Conservation (phyloP, 2,797 vertebrate genomes). For the Neomorphus geoffroyi region DNA sequence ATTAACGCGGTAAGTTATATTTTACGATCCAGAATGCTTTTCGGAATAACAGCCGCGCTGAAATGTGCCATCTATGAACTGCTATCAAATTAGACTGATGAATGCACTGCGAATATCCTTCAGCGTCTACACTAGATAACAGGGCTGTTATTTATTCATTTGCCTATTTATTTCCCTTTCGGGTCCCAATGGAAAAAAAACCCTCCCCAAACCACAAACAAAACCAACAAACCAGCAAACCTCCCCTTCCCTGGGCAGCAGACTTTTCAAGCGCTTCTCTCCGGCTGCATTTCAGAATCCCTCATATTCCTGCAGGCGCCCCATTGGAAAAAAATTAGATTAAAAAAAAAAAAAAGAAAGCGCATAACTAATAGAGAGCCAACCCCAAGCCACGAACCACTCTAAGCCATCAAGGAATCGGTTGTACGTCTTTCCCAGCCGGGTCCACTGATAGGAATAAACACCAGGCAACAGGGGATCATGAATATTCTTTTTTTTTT, state of each 20-base stretch:
- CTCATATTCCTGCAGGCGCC: neutral
- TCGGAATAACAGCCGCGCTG: conserved; percentile 72
- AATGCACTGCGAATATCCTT: conserved; percentile 46
- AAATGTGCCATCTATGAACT: conserved; percentile 67
- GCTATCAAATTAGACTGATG: conserved; percentile 67
- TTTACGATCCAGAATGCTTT: conserved; percentile 81
- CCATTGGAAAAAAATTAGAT: neutral
- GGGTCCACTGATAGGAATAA: neutral
- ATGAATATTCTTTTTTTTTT: neutral
- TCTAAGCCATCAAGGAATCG: neutral
- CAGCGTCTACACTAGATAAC: conserved; percentile 42
- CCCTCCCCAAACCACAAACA: too few species aligned
- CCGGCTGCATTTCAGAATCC: neutral
- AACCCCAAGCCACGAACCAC: neutral
- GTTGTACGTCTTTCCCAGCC: neutral
- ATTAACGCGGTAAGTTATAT: conserved; percentile 82
- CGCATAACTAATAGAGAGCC: neutral
- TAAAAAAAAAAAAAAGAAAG: neutral
- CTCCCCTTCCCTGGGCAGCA: neutral
- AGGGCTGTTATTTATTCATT: conserved; percentile 45
- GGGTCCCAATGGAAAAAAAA: neutral
- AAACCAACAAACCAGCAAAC: too few species aligned
- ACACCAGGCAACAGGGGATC: neutral
- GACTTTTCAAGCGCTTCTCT: neutral
- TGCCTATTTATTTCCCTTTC: conserved; percentile 35